These are phyloP conservation scores for Zonotrichia leucophrys DNA, from an alignment of 2,113 vertebrate species.

Conservation along the genomic window DNA sequence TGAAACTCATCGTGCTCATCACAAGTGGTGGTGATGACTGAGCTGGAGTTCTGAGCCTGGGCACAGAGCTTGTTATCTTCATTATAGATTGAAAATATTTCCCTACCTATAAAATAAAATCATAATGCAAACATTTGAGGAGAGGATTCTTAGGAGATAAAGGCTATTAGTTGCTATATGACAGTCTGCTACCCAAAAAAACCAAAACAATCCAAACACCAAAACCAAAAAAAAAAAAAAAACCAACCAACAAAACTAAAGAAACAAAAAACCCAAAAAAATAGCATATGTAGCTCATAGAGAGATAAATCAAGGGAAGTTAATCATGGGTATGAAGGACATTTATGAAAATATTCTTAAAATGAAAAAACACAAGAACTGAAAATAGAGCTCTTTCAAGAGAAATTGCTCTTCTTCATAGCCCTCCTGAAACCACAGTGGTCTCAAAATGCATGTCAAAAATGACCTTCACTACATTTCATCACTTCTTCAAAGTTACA, in stretches of 20 bases:
- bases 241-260: background rate
- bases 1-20: conserved; percentile 75
- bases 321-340: background rate
- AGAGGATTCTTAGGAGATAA: background rate
- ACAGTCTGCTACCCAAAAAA: background rate
- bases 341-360: background rate
- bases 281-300: background rate
- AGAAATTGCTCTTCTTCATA: background rate
- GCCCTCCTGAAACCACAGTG: background rate
- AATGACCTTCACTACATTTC: background rate
- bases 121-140: background rate
- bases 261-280: no score
- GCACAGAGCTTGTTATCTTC: conserved; percentile 86
- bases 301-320: background rate
- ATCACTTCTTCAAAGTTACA: background rate
- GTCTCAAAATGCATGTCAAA: background rate
- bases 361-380: background rate
- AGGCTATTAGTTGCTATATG: background rate
- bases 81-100: conserved; percentile 88
- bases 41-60: conserved; percentile 68
- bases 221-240: background rate
- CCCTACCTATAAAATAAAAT: conserved; percentile 69
- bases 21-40: conserved; percentile 70
- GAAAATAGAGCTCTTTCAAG: background rate
- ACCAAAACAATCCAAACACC: background rate